A percentile compares a stretch with the other conserved stretches of the same genome.
Evolutionary conservation across 1,140 invertebrate species (phyloP).

Genomic region (Drosophila virilis): DNA sequence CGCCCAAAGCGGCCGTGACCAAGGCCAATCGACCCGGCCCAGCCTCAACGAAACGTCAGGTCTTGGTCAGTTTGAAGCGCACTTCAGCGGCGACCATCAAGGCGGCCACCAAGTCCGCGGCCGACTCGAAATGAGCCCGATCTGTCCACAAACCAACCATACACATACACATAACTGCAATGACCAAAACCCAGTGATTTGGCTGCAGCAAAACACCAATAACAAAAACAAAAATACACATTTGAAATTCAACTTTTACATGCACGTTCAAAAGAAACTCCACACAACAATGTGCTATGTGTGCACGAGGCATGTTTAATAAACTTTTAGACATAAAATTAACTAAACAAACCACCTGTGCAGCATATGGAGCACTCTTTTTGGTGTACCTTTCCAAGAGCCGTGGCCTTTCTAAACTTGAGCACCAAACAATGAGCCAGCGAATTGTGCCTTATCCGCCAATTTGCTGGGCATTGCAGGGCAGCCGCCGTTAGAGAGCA

Average conservation of each 20-base stretch:
- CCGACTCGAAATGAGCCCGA: slow-evolving; percentile 57
- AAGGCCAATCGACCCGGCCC: slow-evolving; percentile 63
- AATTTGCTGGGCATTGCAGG: slow-evolving; percentile 53
- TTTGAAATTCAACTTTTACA: slow-evolving; percentile 51
- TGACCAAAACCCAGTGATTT: slow-evolving; percentile 65
- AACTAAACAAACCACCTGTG: slow-evolving; percentile 51
- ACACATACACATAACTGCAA: slow-evolving; percentile 36
- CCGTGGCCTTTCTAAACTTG: slow-evolving; percentile 66
- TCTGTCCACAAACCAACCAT: slow-evolving; percentile 20
- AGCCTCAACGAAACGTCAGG: slow-evolving; percentile 65
- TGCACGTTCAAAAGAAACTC: slow-evolving; percentile 38
- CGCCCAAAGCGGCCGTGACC: slow-evolving; percentile 38
- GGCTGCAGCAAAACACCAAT: slow-evolving; percentile 44
- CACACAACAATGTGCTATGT: slow-evolving; percentile 30
- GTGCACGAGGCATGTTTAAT: slow-evolving; percentile 59
- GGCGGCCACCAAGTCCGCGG: slow-evolving; percentile 53
- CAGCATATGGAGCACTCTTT: slow-evolving; percentile 30
- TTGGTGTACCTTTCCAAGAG: slow-evolving; percentile 13
- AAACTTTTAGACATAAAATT: slow-evolving; percentile 64
- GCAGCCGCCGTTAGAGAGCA: slow-evolving; percentile 22
- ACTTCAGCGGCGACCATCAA: slow-evolving; percentile 55
- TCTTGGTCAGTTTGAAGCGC: slow-evolving; percentile 70
- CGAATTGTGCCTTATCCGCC: slow-evolving; percentile 52
- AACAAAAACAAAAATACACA: slow-evolving; percentile 38
- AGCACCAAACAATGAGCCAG: slow-evolving; percentile 59